Evolutionary conservation across 2,113 vertebrate species (phyloP).

Genomic region (Xiphophorus couchianus): DNA sequence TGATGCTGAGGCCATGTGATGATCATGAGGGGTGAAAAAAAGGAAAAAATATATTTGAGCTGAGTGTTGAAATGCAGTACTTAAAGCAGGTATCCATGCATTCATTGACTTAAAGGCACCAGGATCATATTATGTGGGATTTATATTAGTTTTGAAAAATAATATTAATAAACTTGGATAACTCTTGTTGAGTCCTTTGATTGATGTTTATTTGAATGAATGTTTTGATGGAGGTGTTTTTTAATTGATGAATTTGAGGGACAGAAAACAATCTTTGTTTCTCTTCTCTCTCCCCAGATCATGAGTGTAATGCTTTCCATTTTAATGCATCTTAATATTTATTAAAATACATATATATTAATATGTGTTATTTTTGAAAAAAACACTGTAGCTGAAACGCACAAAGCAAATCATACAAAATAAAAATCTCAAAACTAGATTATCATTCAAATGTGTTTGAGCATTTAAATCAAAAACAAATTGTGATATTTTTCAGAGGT

Average conservation of each 20-base stretch:
- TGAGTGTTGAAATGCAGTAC: constrained; percentile 90
- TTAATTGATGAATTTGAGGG: neutral
- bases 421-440: too few species aligned
- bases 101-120: constrained; percentile 89
- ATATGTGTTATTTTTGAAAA: neutral
- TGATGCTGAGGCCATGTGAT: constrained; percentile 83
- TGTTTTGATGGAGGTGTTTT: neutral
- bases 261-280: neutral
- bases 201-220: constrained; percentile 36
- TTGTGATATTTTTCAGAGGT: too few species aligned
- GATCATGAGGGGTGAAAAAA: constrained; percentile 61
- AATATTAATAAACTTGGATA: constrained; percentile 98
- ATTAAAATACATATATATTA: neutral
- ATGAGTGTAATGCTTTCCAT: neutral
- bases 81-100: constrained; percentile 90
- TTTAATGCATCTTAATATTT: neutral
- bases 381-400: neutral
- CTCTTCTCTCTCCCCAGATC: too few species aligned
- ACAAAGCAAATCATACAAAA: too few species aligned
- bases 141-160: constrained; percentile 94
- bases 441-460: too few species aligned
- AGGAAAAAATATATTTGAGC: constrained; percentile 79
- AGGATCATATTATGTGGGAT: constrained; percentile 87
- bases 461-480: too few species aligned
- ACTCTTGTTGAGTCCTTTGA: constrained; percentile 85